Evolutionary conservation across 2,888 invertebrate species (phyloP), one percentile per base, ranked within the genome.

Genomic region (Dilophus febrilis): DNA sequence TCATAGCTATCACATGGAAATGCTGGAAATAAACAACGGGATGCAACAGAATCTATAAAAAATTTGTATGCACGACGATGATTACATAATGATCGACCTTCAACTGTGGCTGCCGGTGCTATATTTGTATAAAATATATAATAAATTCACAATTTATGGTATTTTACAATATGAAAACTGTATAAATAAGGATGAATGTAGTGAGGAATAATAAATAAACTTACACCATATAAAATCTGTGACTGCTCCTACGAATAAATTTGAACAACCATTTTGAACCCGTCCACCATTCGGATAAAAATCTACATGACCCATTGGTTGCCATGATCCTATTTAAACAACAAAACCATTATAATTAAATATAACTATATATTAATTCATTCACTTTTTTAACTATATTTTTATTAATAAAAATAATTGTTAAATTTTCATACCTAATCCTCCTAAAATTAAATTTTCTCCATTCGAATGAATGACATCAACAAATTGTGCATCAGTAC

Each of bases 381-480:
- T 14, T 3, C 5, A 14, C 4, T 31, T 13, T 31, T 5, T 4
- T 31, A 31, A 31, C 7, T n/a, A 31, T n/a, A 5, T 31, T 30
- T 30, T 12, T 30, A 12, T 30, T 30, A 12, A 12, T 34, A 12
- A 8, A 6, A 22, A 22, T 22, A 22, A 22, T 22, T 17, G 7
- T 19, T 35, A 5, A 14, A 11, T 35, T 10, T 11, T 18, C 17
- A 16, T 34, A 39, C 39, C 39, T 16, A 62, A 43, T 0, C 91
- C 91, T 2, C 90, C 90, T 44, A 88, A 66, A 43, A 91, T 80
- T n/a, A 91, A 66, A 46, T 86, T 87, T 57, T 91, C 90, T 0
- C 90, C 91, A 56, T 91, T 91, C 38, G 87, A 87, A 58, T 91
- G 91, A 46, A 91, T 88, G 2, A 91, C 90, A 57, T 91, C 90